A percentile compares a stretch with the other conserved stretches of the same genome.
Conservation (phyloP, 2,888 invertebrate genomes). For the Augiades crinisus region DNA sequence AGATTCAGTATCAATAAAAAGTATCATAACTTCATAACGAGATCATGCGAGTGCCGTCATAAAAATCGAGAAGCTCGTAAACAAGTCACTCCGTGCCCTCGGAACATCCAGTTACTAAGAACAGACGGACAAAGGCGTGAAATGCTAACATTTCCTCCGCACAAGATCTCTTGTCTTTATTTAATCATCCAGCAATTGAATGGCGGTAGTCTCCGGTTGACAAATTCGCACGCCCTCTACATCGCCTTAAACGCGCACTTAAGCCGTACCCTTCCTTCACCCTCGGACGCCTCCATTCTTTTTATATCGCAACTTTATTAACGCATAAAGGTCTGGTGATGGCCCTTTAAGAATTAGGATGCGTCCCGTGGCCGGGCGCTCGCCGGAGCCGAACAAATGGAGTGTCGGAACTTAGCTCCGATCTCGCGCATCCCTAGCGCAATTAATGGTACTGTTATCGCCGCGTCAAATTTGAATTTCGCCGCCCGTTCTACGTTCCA, state of each 20-base stretch:
- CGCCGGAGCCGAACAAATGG: constrained; percentile 75
- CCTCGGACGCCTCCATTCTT: constrained; percentile 79
- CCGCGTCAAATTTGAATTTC: constrained; percentile 64
- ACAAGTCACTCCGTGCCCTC: constrained; percentile 24
- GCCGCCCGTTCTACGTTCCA: constrained; percentile 22
- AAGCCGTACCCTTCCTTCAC: constrained; percentile 77
- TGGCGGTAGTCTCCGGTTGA: constrained; percentile 67
- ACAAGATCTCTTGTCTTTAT: constrained; percentile 65
- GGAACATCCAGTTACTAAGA: constrained; percentile 28
- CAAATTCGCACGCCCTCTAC: constrained; percentile 79
- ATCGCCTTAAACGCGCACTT: constrained; percentile 79
- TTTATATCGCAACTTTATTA: constrained; percentile 82
- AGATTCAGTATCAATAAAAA: constrained; percentile 30
- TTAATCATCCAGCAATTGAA: constrained; percentile 74
- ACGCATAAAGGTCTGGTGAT: constrained; percentile 80
- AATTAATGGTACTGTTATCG: constrained; percentile 68
- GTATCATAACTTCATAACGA: constrained; percentile 31
- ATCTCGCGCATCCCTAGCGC: constrained; percentile 58
- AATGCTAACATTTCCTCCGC: constrained; percentile 42
- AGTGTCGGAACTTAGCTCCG: constrained; percentile 59
- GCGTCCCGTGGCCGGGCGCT: constrained; percentile 66
- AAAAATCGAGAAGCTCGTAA: constrained; percentile 31
- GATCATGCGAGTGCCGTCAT: constrained; percentile 29
- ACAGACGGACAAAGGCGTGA: constrained; percentile 42
- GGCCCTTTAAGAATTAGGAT: constrained; percentile 80